Percentiles rank a stretch among this genome's conserved stretches.
Conservation (phyloP, 2,113 vertebrate species). For the Aegithalos caudatus region DNA sequence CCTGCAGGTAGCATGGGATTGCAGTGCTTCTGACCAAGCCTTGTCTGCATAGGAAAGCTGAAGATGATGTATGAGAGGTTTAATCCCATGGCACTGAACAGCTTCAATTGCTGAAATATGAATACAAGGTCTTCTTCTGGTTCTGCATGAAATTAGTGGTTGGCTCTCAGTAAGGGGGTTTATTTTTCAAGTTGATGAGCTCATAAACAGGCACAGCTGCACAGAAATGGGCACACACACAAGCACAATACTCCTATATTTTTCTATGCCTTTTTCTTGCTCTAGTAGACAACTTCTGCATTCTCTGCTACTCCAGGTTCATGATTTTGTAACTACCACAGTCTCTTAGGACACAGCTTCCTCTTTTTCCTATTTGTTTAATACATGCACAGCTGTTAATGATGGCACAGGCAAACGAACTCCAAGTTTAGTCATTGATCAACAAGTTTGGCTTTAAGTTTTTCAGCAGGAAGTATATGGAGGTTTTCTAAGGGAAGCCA, state of each 20-base stretch:
- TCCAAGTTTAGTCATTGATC: no score
- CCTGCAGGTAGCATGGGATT: not conserved
- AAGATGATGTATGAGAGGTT: not conserved
- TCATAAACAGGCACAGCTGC: not conserved
- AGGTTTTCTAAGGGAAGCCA: not conserved
- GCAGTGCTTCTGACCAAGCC: not conserved
- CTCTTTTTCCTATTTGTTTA: not conserved
- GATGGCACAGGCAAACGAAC: not conserved
- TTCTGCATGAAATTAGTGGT: not conserved
- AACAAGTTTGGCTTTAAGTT: not conserved
- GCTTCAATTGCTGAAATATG: not conserved
- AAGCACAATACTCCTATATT: not conserved
- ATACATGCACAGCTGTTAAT: not conserved
- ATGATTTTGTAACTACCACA: not conserved
- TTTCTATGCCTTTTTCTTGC: not conserved
- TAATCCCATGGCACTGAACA: not conserved
- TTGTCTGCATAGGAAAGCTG: not conserved
- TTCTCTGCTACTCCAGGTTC: not conserved
- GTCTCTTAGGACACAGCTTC: not conserved
- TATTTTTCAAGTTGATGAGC: not conserved
- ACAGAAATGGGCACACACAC: not conserved
- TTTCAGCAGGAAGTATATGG: not conserved
- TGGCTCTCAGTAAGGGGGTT: not conserved
- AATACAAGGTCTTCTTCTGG: not conserved
- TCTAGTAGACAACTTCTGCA: not conserved